Conservation (phyloP, 2,888 invertebrate genomes). For the Pseudococcus jackbeardsleyi region DNA sequence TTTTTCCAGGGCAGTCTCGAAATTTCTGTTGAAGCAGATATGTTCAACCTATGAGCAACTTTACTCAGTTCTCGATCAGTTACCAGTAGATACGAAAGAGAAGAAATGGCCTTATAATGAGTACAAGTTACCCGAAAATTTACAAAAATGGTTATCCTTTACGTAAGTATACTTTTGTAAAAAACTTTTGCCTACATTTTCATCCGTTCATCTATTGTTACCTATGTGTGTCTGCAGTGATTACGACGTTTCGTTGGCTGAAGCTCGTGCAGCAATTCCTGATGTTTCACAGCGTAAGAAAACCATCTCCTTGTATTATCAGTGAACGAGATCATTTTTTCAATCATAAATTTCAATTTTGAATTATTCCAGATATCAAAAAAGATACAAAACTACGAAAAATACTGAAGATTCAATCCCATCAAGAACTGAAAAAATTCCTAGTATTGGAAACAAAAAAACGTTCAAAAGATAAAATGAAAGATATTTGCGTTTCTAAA, state of each 20-base stretch:
- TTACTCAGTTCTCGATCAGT: conserved; percentile 31
- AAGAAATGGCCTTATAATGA: conserved; percentile 15
- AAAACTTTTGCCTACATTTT: background rate
- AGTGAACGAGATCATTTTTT: background rate
- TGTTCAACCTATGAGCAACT: conserved; percentile 11
- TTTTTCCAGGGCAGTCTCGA: conserved; percentile 36
- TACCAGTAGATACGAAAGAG: background rate
- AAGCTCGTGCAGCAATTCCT: background rate
- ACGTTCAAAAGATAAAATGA: background rate
- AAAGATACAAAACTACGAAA: background rate
- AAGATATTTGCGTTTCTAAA: conserved; percentile 31
- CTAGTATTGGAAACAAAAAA: background rate
- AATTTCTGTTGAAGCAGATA: conserved; percentile 21
- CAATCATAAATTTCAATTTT: background rate
- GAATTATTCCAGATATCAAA: background rate
- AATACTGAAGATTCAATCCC: conserved; percentile 21
- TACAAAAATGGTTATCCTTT: background rate
- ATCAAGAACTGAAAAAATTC: conserved; percentile 38
- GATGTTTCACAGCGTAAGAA: background rate
- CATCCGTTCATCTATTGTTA: background rate
- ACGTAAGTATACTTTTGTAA: background rate
- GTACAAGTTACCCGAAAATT: background rate
- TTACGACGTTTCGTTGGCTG: background rate
- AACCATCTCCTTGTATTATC: background rate
- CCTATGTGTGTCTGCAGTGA: background rate